Percentiles rank a stretch among this genome's conserved stretches.
phyloP scores from a whole-genome alignment of 1,140 invertebrate genomes.

The Eufriesea mexicana region DNA sequence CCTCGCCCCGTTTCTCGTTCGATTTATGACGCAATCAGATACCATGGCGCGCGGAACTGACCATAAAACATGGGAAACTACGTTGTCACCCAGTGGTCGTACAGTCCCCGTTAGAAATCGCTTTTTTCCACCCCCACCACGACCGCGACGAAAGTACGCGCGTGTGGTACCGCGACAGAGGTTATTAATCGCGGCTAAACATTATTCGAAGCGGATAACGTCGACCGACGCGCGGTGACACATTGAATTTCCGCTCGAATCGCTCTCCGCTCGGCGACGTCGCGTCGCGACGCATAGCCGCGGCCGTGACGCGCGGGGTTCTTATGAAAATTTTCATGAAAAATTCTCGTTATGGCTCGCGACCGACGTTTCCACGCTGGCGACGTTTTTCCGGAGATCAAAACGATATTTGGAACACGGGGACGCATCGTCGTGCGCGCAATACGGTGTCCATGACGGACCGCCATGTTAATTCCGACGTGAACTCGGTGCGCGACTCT shows the following conservation, averaged over 20 bases:
- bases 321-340: conserved; percentile 20
- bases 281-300: too few relatives aligned
- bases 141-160: background rate
- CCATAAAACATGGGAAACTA: conserved; percentile 78
- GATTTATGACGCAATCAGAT: conserved; percentile 80
- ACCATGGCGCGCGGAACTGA: conserved; percentile 74
- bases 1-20: conserved; percentile 71
- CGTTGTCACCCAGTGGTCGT: conserved; percentile 71
- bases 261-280: background rate
- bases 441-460: too few relatives aligned
- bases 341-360: background rate
- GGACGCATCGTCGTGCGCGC: background rate
- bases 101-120: conserved; percentile 67
- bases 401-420: conserved; percentile 10
- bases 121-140: conserved; percentile 27
- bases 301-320: background rate
- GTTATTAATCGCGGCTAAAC: conserved; percentile 57
- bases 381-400: background rate
- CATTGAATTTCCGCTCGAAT: conserved; percentile 28
- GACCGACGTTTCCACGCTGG: background rate
- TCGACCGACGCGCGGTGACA: conserved; percentile 13
- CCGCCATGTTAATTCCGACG: background rate
- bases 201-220: conserved; percentile 20
- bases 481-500: background rate
- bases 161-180: conserved; percentile 36